Conservation (phyloP, 2,113 vertebrate species). For the Malaclemys terrapin region DNA sequence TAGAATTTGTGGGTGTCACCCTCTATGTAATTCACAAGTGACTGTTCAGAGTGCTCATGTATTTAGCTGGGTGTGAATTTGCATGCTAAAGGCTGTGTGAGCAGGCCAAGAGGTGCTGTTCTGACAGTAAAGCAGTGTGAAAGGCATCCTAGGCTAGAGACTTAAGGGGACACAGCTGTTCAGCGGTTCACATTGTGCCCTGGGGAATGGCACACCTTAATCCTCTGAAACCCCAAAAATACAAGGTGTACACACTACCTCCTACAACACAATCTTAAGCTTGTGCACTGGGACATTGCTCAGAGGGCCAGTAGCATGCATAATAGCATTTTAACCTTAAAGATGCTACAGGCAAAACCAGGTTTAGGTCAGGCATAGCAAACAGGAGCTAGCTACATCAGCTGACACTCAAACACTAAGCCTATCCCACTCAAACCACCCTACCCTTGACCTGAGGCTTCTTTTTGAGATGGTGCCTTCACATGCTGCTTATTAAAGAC, state of each 20-base stretch:
- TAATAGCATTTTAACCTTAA: not conserved
- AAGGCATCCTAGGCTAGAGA: no score
- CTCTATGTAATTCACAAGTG: no score
- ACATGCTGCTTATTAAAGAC: not conserved
- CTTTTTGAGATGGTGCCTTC: not conserved
- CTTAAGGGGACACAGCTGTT: no score
- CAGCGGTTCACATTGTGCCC: no score
- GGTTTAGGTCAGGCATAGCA: not conserved
- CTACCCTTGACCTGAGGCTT: not conserved
- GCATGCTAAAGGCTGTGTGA: no score
- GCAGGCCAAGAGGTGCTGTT: no score
- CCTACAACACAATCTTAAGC: not conserved
- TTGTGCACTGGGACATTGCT: no score
- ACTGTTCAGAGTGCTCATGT: no score
- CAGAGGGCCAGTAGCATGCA: not conserved
- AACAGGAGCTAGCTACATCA: not conserved
- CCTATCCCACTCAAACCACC: not conserved
- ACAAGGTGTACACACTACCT: not conserved
- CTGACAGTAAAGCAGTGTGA: no score
- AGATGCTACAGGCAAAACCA: not conserved
- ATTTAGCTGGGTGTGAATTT: no score
- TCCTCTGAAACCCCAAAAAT: not conserved
- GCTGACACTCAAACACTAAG: accelerated
- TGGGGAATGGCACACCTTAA: not conserved
- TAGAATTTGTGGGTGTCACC: no score